Evolutionary conservation across 2,888 invertebrate genomes (phyloP).

Genomic region (Brachylomia viminalis): DNA sequence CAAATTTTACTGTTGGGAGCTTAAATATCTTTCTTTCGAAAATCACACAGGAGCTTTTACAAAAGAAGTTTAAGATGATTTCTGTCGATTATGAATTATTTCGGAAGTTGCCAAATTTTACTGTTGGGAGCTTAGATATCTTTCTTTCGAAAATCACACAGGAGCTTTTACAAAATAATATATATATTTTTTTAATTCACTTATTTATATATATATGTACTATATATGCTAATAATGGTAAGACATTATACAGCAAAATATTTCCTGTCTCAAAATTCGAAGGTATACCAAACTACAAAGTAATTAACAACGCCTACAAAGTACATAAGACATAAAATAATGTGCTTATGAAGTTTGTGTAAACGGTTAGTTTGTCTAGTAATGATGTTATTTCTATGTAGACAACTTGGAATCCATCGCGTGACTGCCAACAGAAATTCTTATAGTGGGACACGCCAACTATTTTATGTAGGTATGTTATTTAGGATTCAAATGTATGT

Average conservation of each 20-base stretch:
- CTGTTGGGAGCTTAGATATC: neutral
- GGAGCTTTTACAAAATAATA: neutral
- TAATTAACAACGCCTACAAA: conserved; percentile 41
- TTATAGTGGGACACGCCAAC: conserved; percentile 77
- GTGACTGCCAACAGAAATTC: conserved; percentile 84
- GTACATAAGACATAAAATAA: conserved; percentile 53
- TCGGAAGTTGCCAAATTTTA: neutral
- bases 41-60: neutral
- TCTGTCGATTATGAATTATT: conserved; percentile 4
- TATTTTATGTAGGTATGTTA: conserved; percentile 74
- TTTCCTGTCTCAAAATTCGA: conserved; percentile 18
- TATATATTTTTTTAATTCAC: neutral
- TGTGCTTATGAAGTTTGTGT: conserved; percentile 61
- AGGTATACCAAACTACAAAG: conserved; percentile 29
- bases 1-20: neutral
- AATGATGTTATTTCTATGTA: conserved; percentile 79
- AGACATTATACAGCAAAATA: neutral
- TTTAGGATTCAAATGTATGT: conserved; percentile 68
- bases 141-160: neutral
- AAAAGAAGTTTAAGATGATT: neutral
- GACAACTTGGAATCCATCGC: conserved; percentile 82
- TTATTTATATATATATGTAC: neutral
- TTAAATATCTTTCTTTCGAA: neutral
- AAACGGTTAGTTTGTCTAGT: conserved; percentile 68
- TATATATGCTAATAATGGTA: neutral